Conservation (phyloP, 1,140 invertebrate species). For the Bradynema listronoti region DNA sequence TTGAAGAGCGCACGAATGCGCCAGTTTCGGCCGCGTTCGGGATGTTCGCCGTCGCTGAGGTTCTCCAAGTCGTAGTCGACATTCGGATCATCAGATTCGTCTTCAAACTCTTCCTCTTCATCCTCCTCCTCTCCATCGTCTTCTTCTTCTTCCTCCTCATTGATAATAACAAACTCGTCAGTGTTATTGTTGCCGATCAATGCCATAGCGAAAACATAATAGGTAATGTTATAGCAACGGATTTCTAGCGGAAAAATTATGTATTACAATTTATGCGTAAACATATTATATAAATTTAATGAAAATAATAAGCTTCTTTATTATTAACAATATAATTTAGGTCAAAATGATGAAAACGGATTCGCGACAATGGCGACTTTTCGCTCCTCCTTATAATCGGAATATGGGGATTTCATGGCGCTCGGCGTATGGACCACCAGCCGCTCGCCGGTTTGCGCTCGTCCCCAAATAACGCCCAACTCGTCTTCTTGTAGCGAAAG, state of each 20-base stretch:
- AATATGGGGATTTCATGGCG: conserved; percentile 19
- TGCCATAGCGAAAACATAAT: conserved; percentile 1
- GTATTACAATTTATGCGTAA: too few relatives aligned
- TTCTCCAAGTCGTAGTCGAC: not conserved
- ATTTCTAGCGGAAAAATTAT: too few relatives aligned
- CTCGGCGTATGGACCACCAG: conserved; percentile 25
- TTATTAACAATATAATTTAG: too few relatives aligned
- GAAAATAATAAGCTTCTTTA: conserved; percentile 19
- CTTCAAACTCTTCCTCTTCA: too few relatives aligned
- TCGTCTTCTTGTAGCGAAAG: conserved; percentile 38
- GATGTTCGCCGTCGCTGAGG: conserved; percentile 11
- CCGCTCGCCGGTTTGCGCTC: conserved; percentile 39
- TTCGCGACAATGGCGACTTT: conserved; percentile 41
- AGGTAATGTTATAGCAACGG: too few relatives aligned
- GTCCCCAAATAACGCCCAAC: conserved; percentile 35
- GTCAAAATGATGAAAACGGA: too few relatives aligned
- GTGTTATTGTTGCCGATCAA: not conserved
- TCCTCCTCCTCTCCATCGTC: too few relatives aligned
- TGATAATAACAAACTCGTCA: too few relatives aligned
- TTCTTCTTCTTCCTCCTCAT: too few relatives aligned
- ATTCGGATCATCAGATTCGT: too few relatives aligned
- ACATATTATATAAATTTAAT: not conserved
- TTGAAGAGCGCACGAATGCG: conserved; percentile 17
- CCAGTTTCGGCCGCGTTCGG: conserved; percentile 31
- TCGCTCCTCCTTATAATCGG: conserved; percentile 38